phyloP scores from a whole-genome alignment of 1,140 invertebrate species.

The Sycophila sp. region DNA sequence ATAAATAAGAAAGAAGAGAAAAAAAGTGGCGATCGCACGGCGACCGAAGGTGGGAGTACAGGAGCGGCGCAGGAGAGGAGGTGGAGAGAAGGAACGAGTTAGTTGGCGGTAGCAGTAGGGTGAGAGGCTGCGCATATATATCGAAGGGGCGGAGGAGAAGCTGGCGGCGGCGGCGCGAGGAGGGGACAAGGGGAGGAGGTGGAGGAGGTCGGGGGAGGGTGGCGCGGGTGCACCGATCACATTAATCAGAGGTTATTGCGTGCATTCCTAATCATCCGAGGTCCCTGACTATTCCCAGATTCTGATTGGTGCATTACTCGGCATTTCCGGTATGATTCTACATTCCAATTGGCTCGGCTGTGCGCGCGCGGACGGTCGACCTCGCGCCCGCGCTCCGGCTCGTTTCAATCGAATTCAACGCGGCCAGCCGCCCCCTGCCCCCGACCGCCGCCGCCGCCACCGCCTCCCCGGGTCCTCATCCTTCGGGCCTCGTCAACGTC shows the following conservation, averaged over 20 bases:
- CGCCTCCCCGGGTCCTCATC: neutral
- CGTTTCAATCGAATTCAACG: conserved; percentile 41
- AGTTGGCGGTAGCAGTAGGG: neutral
- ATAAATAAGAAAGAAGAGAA: no score
- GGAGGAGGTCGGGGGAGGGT: no score
- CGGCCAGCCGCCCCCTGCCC: neutral
- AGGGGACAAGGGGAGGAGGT: no score
- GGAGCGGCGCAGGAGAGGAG: neutral
- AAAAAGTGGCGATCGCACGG: neutral
- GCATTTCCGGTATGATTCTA: conserved; percentile 67
- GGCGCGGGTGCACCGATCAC: conserved; percentile 62
- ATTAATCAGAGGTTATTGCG: conserved; percentile 69
- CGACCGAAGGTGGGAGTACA: neutral
- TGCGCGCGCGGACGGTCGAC: conserved; percentile 13
- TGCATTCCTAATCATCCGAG: conserved; percentile 68
- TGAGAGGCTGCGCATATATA: no score
- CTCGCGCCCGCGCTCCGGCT: conserved; percentile 27
- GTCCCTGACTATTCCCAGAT: conserved; percentile 65
- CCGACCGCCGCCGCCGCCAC: neutral
- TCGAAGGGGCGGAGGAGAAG: neutral
- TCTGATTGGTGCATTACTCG: conserved; percentile 68
- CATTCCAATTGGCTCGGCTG: conserved; percentile 66
- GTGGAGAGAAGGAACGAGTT: neutral
- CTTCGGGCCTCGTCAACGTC: neutral
- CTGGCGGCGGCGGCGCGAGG: neutral